These are phyloP conservation scores for Lateolabrax maculatus DNA, from an alignment of 2,797 vertebrate species.

Conservation along the genomic window DNA sequence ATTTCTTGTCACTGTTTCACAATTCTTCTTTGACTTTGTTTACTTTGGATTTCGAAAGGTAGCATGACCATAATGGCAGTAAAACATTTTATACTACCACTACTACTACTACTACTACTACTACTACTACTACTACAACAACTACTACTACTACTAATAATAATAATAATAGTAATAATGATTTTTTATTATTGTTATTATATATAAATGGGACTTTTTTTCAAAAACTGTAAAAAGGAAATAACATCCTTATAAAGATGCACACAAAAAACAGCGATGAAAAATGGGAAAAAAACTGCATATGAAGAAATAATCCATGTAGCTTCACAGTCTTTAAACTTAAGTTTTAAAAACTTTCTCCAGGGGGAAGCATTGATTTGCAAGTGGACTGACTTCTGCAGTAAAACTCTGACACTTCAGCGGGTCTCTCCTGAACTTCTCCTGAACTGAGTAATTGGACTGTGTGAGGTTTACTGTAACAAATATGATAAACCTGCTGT, in stretches of 20 bases:
- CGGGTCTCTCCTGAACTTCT: neutral
- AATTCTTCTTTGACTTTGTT: neutral
- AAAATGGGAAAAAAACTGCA: neutral
- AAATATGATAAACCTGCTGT: neutral
- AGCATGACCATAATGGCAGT: too few species aligned
- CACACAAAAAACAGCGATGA: neutral
- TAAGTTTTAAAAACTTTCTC: constrained; percentile 25
- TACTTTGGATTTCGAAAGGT: neutral
- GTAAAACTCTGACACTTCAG: neutral
- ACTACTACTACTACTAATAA: too few species aligned
- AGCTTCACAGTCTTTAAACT: neutral
- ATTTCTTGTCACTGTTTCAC: neutral
- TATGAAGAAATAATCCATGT: neutral
- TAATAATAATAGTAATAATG: too few species aligned
- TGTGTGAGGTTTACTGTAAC: neutral
- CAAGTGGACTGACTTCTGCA: neutral
- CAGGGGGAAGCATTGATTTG: constrained; percentile 69
- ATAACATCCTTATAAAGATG: neutral
- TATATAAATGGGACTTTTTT: neutral
- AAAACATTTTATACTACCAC: too few species aligned
- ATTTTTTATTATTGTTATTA: too few species aligned
- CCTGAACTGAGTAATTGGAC: neutral
- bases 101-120: too few species aligned
- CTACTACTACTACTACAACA: too few species aligned
- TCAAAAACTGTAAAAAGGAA: neutral